Base-by-base conservation (phyloP, 64 coral and sea anemone genomes). In the Stylophora pistillata region DNA sequence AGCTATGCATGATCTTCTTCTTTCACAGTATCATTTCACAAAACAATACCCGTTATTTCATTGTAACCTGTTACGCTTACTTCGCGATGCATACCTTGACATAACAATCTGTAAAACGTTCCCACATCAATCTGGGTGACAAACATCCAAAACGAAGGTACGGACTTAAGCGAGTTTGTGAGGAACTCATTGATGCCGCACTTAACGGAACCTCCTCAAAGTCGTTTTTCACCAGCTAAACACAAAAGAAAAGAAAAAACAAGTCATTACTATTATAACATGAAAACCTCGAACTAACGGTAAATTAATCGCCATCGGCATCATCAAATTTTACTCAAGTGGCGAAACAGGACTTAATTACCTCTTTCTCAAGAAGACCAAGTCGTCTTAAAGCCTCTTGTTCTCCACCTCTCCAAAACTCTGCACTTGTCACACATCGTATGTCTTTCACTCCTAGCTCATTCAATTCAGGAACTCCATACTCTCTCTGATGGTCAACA, bases 71-170 rank as follows among this genome's bases (percentile, higher is more conserved):
- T 47, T 47, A 47, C 5, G 3, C 26, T 56, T 88, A 21, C 12
- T 23, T 68, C 25, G 4, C 10, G 28, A 61, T 70, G 68, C 64
- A 18, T 74, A 91, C 89, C 89, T 85, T 91, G 30, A 58, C 55
- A 37, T 91, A 86, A 33, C 72, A 30, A 23, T 76, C 41, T 9
- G 27, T 54, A 15, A 86, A 37, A 1, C 74, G 41, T 37, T 91
- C 59, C 66, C 84, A 91, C 30, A 86, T 33, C 31, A 91, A 2
- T 77, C 82, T 65, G 58, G 90, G 81, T 58, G 90, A 91, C 16
- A 91, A 28, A 64, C 90, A 91, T 61, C 90, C 90, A 78, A 73
- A 86, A 57, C 90, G 32, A 29, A 91, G 29, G 74, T 86, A 91
- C 71, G 90, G 90, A 59, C 90, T 91, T 9, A 91, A n/a, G 58